These are phyloP conservation scores for Podocnemis expansa DNA, from an alignment of 2,113 vertebrate species.

Conservation along the genomic window DNA sequence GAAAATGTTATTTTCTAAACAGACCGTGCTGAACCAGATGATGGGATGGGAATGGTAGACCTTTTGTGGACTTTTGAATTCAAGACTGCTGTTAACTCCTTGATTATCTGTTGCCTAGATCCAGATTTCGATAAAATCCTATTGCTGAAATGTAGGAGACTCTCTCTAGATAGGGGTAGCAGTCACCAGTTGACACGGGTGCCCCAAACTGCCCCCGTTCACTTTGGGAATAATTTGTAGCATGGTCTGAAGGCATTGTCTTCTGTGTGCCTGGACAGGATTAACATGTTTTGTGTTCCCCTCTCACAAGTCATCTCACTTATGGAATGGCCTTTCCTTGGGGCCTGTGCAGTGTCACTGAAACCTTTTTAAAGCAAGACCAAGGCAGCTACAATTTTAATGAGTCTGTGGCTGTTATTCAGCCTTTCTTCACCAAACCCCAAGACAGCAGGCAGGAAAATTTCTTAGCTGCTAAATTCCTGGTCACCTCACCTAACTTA, in stretches of 20 bases:
- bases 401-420: neutral
- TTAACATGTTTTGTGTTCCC: neutral
- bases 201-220: neutral
- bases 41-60: neutral
- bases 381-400: neutral
- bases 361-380: neutral
- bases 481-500: neutral
- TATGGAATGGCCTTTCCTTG: neutral
- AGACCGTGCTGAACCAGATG: neutral
- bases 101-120: neutral
- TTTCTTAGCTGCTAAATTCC: neutral
- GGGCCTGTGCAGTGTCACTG: neutral
- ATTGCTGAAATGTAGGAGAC: neutral
- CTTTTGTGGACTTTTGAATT: neutral
- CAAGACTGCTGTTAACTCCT: neutral
- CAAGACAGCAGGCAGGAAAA: neutral
- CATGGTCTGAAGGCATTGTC: neutral
- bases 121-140: accelerated
- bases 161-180: neutral
- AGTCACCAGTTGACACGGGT: neutral
- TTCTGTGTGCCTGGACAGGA: neutral
- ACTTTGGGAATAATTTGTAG: neutral
- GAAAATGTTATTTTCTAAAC: neutral
- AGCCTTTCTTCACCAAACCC: neutral
- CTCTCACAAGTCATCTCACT: neutral